Evolutionary conservation across 2,888 invertebrate genomes (phyloP), one percentile per base, ranked within the genome.

Genomic region (Drosophila austrosaltans): DNA sequence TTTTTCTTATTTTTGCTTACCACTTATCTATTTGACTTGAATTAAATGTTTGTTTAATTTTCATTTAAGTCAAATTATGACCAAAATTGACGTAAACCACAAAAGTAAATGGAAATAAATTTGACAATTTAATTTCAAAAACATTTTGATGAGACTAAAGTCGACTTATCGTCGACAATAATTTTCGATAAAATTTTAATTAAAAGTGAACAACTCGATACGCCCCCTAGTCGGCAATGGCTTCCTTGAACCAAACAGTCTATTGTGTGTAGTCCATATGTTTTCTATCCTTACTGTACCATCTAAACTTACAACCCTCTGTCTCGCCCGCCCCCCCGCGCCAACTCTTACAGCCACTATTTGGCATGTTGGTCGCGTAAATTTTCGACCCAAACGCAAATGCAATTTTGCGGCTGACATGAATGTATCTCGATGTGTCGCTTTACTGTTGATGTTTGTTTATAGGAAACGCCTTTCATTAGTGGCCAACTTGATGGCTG

Each of bases 331-430:
- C 16, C 16, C 16, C 16, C 36, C 16, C 8, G 22, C 5, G 58
- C 54, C 56, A 60, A 3, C 5, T 3, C 64, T 54, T 44, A 32
- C 22, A 42, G 16, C 25, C 3, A 2, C 5, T 42, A 56, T 57
- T 42, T 42, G n/a, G 3, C 20, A 20, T 40, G 58, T 22, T 32
- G 40, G 39, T 30, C 16, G 36, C 48, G 66, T 63, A 73, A 32
- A 72, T 63, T 66, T 72, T 66, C 54, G 58, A 71, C 44, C 58
- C 32, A 48, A 73, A 69, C 56, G 70, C 75, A 71, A 80, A 73
- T 80, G 83, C 81, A 82, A 80, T 80, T 77, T 80, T 82, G 74
- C 79, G 74, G 71, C 62, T 62, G 65, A 73, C 79, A 79, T 60
- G 65, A 39, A 56, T 59, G 25, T 44, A 69, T 39, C 60, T 44